Evolutionary conservation across 2,113 vertebrate genomes (phyloP), one percentile per base, ranked within the genome.

Genomic region (Centropristis striata): DNA sequence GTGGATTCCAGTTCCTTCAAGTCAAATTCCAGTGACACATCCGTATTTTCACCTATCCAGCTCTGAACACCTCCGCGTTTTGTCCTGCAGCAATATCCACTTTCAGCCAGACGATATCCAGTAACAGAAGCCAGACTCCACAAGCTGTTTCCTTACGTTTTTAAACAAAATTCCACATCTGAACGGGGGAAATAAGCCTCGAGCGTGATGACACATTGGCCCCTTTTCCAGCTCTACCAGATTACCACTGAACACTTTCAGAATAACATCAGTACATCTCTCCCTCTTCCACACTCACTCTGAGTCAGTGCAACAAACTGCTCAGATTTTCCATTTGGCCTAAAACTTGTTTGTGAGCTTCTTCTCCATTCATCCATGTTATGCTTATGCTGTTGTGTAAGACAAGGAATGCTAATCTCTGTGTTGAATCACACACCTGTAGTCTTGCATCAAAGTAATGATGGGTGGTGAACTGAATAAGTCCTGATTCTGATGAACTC

Each of bases 261-360:
- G 28, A 57, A 69, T 1, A 69, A 44, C 63, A 57, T 36, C 23
- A 36, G 3, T 36, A 67, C 39, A 66, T 50, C 8, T 21, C 12
- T 54, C 27, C n/a, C 16, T 47, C 27, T 41, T 61, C 21, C 57
- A 14, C 27, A 63, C 23, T 27, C 44, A 15, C 14, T n/a, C 44
- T 77, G 81, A 84, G 44, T 81, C 77, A 77, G 63, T 15, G 36
- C 4, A 74, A 44, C 44, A 44, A 49, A 37, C 9, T 8, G 4
- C 64, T 76, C 80, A 80, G 5, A 73, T 65, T 87, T 83, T 84
- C 85, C 81, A 27, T 61, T 65, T 39, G 46, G 20, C 15, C 41
- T n/a, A 11, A 41, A 86, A 75, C 44, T n/a, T 65, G 50, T 68
- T 63, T 44, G 28, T 59, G 27, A 46, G 28, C 14, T 59, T 71